Base-by-base conservation (phyloP, 2,113 vertebrate genomes). In the Thunnus maccoyii region DNA sequence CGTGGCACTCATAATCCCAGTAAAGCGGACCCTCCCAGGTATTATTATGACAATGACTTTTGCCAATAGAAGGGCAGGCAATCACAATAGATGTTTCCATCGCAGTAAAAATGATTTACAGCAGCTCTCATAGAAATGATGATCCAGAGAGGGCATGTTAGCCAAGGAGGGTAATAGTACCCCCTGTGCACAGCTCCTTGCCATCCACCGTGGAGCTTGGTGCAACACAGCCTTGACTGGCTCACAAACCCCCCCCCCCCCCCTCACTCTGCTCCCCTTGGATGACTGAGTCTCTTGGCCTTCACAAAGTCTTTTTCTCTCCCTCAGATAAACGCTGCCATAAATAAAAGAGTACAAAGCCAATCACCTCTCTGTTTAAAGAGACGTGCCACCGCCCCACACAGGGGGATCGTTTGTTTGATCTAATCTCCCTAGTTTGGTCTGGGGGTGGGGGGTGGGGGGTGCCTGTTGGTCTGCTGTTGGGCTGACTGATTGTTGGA, bases 41-140 rank as follows among this genome's bases (percentile, higher is more conserved):
- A 22, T 90, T 86, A 89, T 86, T 82, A 89, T 76, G 78, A 88
- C 83, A 78, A 85, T 90, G 92, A 90, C 91, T 90, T 92, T 91
- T 89, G 73, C 86, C 88, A 84, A 87, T 60, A 73, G 89, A 90
- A 88, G 92, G 86, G 89, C 88, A 86, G 68, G 80, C 83, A 73
- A 88, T 91, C 87, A 90, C 86, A 83, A 82, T 83, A 74, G 78
- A 90, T 89, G 89, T 92, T 90, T 85, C 80, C 72, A 65, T 80
- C 32, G 86, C 85, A 72, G 77, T 90, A 84, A 89, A 93, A 74
- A 15, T 76, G 86, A 91, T 90, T 91, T 86, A 82, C 18, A 48
- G 85, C 51, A 3, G 62, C 80, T 79, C 78, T 80, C n/a, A 18
- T 55, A 15, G 78, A 83, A 86, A 91, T 62, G 84, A 89, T 88